Percentiles rank a stretch among this genome's conserved stretches.
phyloP scores from a whole-genome alignment of 1,140 invertebrate genomes.

The Cataglyphis hispanica region DNA sequence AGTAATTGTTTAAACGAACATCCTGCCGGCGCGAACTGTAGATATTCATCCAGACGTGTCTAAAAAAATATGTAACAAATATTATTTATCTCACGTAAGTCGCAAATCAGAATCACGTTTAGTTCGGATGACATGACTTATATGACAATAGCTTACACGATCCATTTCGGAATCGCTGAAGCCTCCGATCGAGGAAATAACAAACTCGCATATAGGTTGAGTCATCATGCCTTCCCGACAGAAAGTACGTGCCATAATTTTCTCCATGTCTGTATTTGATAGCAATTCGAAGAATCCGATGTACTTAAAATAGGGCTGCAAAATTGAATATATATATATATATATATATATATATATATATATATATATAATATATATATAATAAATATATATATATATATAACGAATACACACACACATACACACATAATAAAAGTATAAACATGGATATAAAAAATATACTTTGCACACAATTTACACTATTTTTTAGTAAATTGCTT shows the following conservation, averaged over 20 bases:
- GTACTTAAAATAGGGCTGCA: conserved; percentile 14
- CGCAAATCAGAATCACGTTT: conserved; percentile 5
- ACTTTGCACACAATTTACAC: background rate
- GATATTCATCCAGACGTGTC: conserved; percentile 10
- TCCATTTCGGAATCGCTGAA: conserved; percentile 34
- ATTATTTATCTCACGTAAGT: background rate
- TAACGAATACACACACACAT: no score
- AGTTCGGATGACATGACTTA: background rate
- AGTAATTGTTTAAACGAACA: conserved; percentile 63
- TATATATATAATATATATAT: no score
- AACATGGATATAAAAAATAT: background rate
- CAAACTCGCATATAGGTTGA: conserved; percentile 33
- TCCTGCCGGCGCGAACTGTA: conserved; percentile 53
- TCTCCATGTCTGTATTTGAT: background rate
- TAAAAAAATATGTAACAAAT: conserved; percentile 41
- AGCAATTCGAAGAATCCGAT: conserved; percentile 44
- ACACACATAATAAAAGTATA: no score
- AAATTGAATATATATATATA: background rate
- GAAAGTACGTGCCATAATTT: background rate
- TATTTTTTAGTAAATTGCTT: background rate
- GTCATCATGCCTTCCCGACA: conserved; percentile 8
- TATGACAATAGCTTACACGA: conserved; percentile 38
- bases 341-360: no score
- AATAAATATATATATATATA: no score
- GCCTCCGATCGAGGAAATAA: conserved; percentile 23